phyloP scores from a whole-genome alignment of 2,888 invertebrate genomes.

The Phengaris arion region DNA sequence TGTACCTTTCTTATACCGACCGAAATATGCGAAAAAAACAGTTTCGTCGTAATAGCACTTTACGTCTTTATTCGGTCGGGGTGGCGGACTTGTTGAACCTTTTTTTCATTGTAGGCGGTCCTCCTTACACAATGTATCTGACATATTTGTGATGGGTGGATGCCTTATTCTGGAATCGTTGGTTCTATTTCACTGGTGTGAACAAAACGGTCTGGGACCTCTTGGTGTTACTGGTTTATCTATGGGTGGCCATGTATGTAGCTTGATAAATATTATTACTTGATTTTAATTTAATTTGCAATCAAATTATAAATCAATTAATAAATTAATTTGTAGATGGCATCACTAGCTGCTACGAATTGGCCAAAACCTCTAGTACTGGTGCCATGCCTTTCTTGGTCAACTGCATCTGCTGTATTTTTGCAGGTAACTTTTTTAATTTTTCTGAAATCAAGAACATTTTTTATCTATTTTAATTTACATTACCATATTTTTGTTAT shows the following conservation, averaged over 20 bases:
- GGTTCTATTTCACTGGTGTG: constrained; percentile 96
- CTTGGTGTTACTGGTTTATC: constrained; percentile 96
- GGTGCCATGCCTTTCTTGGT: constrained; percentile 98
- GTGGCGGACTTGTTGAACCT: background rate
- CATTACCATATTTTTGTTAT: background rate
- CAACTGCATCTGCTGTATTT: constrained; percentile 97
- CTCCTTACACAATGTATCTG: constrained; percentile 95
- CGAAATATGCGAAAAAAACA: no score
- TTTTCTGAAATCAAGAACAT: background rate
- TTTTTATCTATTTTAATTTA: background rate
- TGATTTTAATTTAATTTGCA: background rate
- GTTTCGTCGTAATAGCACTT: no score
- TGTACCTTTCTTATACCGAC: no score
- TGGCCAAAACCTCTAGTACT: constrained; percentile 96
- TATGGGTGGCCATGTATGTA: constrained; percentile 97
- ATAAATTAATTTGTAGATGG: constrained; percentile 85
- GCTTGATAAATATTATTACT: constrained; percentile 10
- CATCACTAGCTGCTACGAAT: constrained; percentile 96
- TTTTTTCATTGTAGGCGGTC: constrained; percentile 83
- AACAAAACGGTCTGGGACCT: constrained; percentile 93
- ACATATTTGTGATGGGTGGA: constrained; percentile 99
- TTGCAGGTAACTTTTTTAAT: constrained; percentile 82
- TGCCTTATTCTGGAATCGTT: constrained; percentile 95
- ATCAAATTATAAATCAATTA: background rate
- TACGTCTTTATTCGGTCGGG: no score